Evolutionary conservation across 2,888 invertebrate species (phyloP).

Genomic region (Scaptomyza reducta): DNA sequence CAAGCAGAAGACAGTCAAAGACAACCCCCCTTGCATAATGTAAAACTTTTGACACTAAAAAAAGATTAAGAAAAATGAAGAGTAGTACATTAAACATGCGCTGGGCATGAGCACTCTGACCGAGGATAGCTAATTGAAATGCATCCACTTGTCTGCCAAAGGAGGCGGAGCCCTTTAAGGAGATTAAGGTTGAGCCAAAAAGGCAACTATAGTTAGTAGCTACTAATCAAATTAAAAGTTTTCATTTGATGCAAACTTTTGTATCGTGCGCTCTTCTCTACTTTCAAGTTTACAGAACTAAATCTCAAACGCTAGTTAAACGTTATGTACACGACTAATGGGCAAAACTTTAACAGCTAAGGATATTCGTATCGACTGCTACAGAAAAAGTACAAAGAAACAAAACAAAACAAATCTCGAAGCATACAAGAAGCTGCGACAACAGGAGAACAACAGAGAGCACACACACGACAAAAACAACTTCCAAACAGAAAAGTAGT

Average conservation of each 20-base stretch:
- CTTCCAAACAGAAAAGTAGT: constrained; percentile 53
- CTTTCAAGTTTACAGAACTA: constrained; percentile 55
- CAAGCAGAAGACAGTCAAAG: constrained; percentile 2
- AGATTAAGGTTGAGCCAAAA: neutral
- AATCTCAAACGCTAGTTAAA: constrained; percentile 64
- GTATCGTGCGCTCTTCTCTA: constrained; percentile 49
- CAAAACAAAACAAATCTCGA: constrained; percentile 24
- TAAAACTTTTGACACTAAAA: constrained; percentile 21
- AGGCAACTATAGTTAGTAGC: constrained; percentile 13
- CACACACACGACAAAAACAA: constrained; percentile 25
- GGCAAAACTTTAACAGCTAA: constrained; percentile 60
- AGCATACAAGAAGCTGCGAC: constrained; percentile 38
- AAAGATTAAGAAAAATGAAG: constrained; percentile 7
- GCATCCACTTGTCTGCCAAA: constrained; percentile 50
- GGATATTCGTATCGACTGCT: constrained; percentile 41
- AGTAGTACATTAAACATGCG: constrained; percentile 22
- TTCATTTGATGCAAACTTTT: constrained; percentile 56
- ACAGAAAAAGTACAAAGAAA: constrained; percentile 22
- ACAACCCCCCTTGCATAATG: neutral
- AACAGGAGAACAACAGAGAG: constrained; percentile 2
- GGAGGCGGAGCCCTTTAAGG: constrained; percentile 10
- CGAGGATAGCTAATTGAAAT: constrained; percentile 64
- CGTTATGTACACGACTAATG: constrained; percentile 66
- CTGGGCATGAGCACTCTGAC: constrained; percentile 11
- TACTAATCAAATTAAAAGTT: constrained; percentile 76